Percentiles rank a stretch among this genome's conserved stretches.
These are phyloP conservation scores for Perithous albicinctus DNA, from an alignment of 2,888 invertebrate species.

Conservation along the genomic window DNA sequence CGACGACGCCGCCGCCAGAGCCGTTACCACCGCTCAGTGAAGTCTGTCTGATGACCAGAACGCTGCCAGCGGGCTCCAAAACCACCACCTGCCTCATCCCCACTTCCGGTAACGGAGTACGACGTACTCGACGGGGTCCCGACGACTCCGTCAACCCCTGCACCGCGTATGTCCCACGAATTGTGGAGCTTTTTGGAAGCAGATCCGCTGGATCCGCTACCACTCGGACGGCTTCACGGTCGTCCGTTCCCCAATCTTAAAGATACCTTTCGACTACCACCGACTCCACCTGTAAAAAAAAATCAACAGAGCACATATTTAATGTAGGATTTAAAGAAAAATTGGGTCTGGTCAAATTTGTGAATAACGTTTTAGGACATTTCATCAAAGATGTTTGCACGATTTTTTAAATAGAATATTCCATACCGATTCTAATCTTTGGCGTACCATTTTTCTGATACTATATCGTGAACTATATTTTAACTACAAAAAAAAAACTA, in stretches of 20 bases:
- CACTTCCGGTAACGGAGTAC: constrained; percentile 58
- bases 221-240: constrained; percentile 52
- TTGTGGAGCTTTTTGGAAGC: constrained; percentile 56
- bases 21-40: constrained; percentile 72
- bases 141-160: constrained; percentile 44
- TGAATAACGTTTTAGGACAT: too few species aligned
- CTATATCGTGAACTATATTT: background rate
- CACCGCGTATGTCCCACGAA: constrained; percentile 43
- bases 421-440: too few species aligned
- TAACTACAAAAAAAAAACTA: background rate
- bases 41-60: constrained; percentile 83
- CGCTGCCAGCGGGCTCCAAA: constrained; percentile 83
- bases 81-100: constrained; percentile 82
- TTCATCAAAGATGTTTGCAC: too few species aligned
- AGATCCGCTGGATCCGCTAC: constrained; percentile 60
- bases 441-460: background rate
- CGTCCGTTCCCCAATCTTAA: constrained; percentile 71
- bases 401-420: too few species aligned
- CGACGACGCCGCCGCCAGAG: background rate
- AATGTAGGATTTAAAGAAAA: background rate
- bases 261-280: constrained; percentile 73
- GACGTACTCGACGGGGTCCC: constrained; percentile 38
- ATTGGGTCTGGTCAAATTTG: too few species aligned
- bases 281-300: constrained; percentile 72
- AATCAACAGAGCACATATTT: background rate